Base-by-base conservation (phyloP, 2,888 invertebrate genomes). In the Pristionchus japonicus region DNA sequence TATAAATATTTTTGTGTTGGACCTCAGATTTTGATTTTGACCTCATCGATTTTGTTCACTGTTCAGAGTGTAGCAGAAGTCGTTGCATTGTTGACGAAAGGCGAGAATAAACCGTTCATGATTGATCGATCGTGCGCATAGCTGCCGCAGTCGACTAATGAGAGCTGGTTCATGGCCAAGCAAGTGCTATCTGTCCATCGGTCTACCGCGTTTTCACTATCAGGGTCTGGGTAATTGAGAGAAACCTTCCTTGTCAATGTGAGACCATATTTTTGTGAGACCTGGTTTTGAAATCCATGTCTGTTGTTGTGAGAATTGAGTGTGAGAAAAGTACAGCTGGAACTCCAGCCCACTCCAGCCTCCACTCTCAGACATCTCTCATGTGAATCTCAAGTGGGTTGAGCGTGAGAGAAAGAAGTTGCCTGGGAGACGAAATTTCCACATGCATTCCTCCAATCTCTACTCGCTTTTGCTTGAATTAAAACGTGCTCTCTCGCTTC, bases 131-230 rank as follows among this genome's bases (percentile, higher is more conserved):
- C 77, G 77, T 27, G 77, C 27, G 77, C 77, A 77, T 43, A 43
- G 77, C 11, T 11, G 77, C 40, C 47, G 77, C 77, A 27, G 77
- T 20, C 77, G 27, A 47, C 77, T 77, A 77, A 77, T 47, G 37
- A 70, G 67, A 77, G 74, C 77, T 77, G 77, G 77, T 77, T 77
- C 11, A n/a, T 15, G 2, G 20, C 77, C 77, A 77, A 13, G 77
- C 77, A 77, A 77, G 70, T 77, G 77, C 47, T 43, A 47, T 77
- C 77, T 77, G 43, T 43, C 74, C n/a, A 20, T 77, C 13, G n/a
- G n/a, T 20, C 40, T 47, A 40, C 23, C 70, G 64, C 6, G 64
- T 31, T 13, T 15, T 64, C 31, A n/a, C n/a, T n/a, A n/a, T n/a
- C n/a, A n/a, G n/a, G n/a, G n/a, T n/a, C n/a, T n/a, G n/a, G n/a